Conservation (phyloP, 2,888 invertebrate species). For the Willowsia nigromaculata region DNA sequence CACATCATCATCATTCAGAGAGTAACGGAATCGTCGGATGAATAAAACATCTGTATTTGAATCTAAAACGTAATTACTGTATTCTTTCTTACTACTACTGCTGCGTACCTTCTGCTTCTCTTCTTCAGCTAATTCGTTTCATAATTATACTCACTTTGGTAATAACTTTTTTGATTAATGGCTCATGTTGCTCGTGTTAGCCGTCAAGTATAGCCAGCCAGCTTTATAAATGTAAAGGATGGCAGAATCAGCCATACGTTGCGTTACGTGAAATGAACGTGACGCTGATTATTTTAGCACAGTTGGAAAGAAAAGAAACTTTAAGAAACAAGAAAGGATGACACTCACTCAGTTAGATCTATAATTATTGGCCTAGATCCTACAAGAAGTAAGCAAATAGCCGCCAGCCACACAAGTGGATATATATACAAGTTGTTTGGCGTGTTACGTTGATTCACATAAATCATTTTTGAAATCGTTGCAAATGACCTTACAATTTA, state of each 20-base stretch:
- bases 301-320: conserved; percentile 17
- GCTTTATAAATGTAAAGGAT: no score
- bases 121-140: conserved; percentile 15
- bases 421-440: neutral
- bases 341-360: conserved; percentile 7
- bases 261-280: conserved; percentile 4
- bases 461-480: conserved; percentile 28
- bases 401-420: conserved; percentile 11
- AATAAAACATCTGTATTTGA: neutral
- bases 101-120: neutral
- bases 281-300: conserved; percentile 33
- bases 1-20: conserved; percentile 2
- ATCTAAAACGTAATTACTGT: neutral
- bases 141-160: conserved; percentile 26
- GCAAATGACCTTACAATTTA: conserved; percentile 36
- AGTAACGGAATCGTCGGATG: conserved; percentile 12
- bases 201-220: neutral
- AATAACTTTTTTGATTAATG: conserved; percentile 24
- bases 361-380: conserved; percentile 20
- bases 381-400: neutral
- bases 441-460: neutral
- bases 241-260: no score
- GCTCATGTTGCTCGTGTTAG: conserved; percentile 14
- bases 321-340: conserved; percentile 6
- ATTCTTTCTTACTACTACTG: neutral